Evolutionary conservation across 2,888 invertebrate species (phyloP).

Genomic region (Eulithis testata): DNA sequence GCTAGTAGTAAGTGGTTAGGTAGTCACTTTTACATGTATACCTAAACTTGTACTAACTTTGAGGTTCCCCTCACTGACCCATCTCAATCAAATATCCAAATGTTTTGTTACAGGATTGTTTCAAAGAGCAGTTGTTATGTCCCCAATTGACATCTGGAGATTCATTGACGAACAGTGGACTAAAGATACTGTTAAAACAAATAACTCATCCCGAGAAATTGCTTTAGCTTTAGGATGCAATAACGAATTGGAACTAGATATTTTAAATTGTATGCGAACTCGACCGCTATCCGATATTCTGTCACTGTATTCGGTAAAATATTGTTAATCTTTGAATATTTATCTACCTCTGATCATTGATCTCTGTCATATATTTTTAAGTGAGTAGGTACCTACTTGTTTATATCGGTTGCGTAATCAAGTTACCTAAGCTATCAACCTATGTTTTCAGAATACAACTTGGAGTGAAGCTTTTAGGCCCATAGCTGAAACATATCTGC

Average conservation of each 20-base stretch:
- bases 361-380: no score
- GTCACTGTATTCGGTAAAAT: slow-evolving; percentile 68
- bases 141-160: slow-evolving; percentile 79
- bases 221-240: slow-evolving; percentile 83
- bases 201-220: slow-evolving; percentile 81
- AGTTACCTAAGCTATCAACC: not conserved
- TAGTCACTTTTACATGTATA: no score
- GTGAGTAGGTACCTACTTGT: no score
- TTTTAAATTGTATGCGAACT: slow-evolving; percentile 86
- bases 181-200: slow-evolving; percentile 61
- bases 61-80: no score
- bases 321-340: not conserved
- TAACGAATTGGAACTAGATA: slow-evolving; percentile 75
- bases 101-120: slow-evolving; percentile 81
- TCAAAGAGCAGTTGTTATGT: slow-evolving; percentile 88
- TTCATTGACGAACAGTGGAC: slow-evolving; percentile 55
- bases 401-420: no score
- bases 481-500: slow-evolving; percentile 86
- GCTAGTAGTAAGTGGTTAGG: no score
- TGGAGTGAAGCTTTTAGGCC: slow-evolving; percentile 86
- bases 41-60: no score
- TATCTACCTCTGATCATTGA: not conserved
- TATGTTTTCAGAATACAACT: slow-evolving; percentile 80
- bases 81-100: no score
- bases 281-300: slow-evolving; percentile 86